Evolutionary conservation across 2,797 vertebrate genomes (phyloP), one percentile per base, ranked within the genome.

Genomic region (Euthynnus affinis): DNA sequence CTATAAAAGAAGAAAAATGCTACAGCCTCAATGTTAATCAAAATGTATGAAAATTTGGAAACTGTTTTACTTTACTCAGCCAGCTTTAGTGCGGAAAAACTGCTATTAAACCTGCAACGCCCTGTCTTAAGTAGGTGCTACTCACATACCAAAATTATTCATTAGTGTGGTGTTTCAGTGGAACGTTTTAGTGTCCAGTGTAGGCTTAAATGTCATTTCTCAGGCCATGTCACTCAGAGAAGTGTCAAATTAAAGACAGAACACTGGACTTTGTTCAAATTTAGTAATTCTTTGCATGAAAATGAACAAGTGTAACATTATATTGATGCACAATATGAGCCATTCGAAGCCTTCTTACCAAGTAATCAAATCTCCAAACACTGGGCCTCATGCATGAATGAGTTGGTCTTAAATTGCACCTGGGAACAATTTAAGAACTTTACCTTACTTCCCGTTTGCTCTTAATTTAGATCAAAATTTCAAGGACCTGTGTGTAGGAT

Each of bases 121-220:
- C 62, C 57, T 25, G 57, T 55, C 25, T 59, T 55, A 64, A 76
- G 78, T 72, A 74, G 53, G 62, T 76, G 71, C 20, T 20, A 62
- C 69, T 73, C 52, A 57, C 67, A 81, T 48, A 52, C 69, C 77
- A 63, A 37, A 20, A 66, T 68, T 37, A 37, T 42, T 71, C 56
- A 82, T 71, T 71, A 58, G 59, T 75, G 72, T 56, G 71, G 32
- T 51, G 14, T 60, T 77, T 72, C 51, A 73, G 40, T 77, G 81
- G 74, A 82, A 80, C 52, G 5, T 63, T 83, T 78, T 49, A 60
- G 40, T 40, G 12, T 71, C 42, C 49, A 27, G 2, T 40, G 25
- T 37, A 12, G 40, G 74, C 59, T 78, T 42, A 60, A 76, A 75
- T 83, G 78, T 58, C 46, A 59, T 49, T 64, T 52, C 29, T 29